Evolutionary conservation across 2,797 vertebrate species (phyloP), one percentile per base, ranked within the genome.

Genomic region (Gouania willdenowi): DNA sequence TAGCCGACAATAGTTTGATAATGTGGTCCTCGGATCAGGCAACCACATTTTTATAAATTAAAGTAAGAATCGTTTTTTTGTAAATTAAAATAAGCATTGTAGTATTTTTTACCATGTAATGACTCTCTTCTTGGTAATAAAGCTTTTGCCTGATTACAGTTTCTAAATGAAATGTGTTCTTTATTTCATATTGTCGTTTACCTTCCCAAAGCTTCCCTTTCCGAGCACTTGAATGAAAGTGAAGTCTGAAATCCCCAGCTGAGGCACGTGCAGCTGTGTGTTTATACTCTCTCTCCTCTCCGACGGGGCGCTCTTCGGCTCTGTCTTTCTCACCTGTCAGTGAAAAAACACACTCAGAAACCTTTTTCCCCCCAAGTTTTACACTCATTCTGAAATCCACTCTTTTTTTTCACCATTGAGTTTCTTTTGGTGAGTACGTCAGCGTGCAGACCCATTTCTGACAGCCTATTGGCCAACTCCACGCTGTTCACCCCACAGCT

Each of bases 131-230:
- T n/a, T n/a, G n/a, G n/a, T n/a, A n/a, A n/a, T n/a, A n/a, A n/a
- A n/a, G n/a, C n/a, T n/a, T n/a, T n/a, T n/a, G n/a, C n/a, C n/a
- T n/a, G n/a, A n/a, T n/a, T n/a, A n/a, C n/a, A n/a, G n/a, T n/a
- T n/a, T n/a, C n/a, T n/a, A n/a, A n/a, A n/a, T n/a, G n/a, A n/a
- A n/a, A n/a, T n/a, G n/a, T n/a, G n/a, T n/a, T n/a, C n/a, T n/a
- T n/a, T n/a, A n/a, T n/a, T n/a, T n/a, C n/a, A n/a, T n/a, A n/a
- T n/a, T n/a, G n/a, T n/a, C 14, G 13, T 13, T 14, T 14, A 14
- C 96, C 93, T 99, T 99, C 67, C 95, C 96, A 55, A 99, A 99
- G 75, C 96, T 99, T 62, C 96, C 96, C 46, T 99, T 99, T 14
- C 97, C 97, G 21, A 99, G 61, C 0, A 99, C 94, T 52, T 96